Conservation (phyloP, 1,140 invertebrate genomes). For the Ostrea edulis region DNA sequence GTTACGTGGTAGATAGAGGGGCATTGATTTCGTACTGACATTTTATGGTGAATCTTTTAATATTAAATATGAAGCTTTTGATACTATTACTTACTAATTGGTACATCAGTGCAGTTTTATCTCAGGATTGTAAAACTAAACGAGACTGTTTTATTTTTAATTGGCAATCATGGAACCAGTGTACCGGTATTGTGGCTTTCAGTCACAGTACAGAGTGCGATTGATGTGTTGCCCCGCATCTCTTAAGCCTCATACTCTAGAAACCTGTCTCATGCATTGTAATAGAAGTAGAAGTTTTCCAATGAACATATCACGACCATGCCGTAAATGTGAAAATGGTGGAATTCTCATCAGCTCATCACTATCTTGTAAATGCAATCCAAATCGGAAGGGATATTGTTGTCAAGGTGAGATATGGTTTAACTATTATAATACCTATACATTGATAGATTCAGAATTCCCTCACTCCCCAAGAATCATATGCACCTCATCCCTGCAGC, state of each 20-base stretch:
- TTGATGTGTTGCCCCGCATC: not conserved
- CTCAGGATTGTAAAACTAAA: not conserved
- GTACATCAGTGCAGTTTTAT: not conserved
- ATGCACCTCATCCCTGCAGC: too few relatives aligned
- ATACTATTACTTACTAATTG: not conserved
- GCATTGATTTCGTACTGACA: too few relatives aligned
- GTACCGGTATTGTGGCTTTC: not conserved
- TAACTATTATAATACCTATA: not conserved
- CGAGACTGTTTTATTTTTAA: not conserved
- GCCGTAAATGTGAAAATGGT: not conserved
- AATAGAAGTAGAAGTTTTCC: not conserved
- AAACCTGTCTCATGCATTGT: not conserved
- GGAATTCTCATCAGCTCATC: not conserved
- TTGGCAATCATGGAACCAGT: not conserved
- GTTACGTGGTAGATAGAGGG: too few relatives aligned
- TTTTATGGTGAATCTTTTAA: not conserved
- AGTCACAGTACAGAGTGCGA: not conserved
- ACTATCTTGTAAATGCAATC: not conserved
- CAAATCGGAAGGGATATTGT: not conserved
- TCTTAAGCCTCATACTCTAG: not conserved
- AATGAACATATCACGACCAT: not conserved
- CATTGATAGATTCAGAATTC: not conserved
- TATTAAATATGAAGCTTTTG: not conserved
- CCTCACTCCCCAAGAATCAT: not conserved
- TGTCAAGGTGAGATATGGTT: not conserved